Percentiles rank a stretch among this genome's conserved stretches.
phyloP scores from a whole-genome alignment of 2,113 vertebrate genomes.

The Nesospiza acunhae region DNA sequence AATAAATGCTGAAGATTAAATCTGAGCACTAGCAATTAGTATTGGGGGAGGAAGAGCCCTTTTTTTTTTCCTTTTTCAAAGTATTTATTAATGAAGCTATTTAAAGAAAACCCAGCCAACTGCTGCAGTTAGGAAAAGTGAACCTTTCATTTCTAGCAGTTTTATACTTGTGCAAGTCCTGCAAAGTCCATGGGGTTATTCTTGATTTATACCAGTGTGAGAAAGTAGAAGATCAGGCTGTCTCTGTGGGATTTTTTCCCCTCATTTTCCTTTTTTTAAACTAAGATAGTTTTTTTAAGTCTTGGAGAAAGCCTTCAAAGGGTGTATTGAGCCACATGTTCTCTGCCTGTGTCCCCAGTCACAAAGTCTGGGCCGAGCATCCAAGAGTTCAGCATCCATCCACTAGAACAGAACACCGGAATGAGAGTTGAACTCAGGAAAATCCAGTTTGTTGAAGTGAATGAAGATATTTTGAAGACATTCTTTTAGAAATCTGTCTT shows the following conservation, averaged over 20 bases:
- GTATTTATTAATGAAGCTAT: constrained; percentile 67
- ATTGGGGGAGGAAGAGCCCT: constrained; percentile 17
- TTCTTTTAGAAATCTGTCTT: not conserved
- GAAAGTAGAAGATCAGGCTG: constrained; percentile 39
- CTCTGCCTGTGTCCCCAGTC: not conserved
- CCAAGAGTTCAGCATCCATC: constrained; percentile 7
- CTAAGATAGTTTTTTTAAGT: constrained; percentile 28
- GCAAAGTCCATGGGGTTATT: constrained; percentile 43
- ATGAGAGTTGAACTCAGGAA: not conserved
- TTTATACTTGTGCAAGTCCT: constrained; percentile 54
- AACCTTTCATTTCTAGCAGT: constrained; percentile 62
- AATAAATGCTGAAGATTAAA: constrained; percentile 70
- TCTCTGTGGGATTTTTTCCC: constrained; percentile 49
- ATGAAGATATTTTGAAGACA: not conserved
- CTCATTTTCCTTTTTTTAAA: constrained; percentile 44
- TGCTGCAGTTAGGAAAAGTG: constrained; percentile 50
- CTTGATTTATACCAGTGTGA: constrained; percentile 56
- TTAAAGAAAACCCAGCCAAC: constrained; percentile 46
- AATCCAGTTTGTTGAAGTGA: not conserved
- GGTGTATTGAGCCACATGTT: not conserved
- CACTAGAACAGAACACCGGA: not conserved
- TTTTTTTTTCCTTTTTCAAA: not conserved
- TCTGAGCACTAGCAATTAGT: constrained; percentile 68
- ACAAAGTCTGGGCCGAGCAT: not conserved
- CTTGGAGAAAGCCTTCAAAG: constrained; percentile 52